phyloP scores from a whole-genome alignment of 2,113 vertebrate genomes.

The Emydura subglobosa region DNA sequence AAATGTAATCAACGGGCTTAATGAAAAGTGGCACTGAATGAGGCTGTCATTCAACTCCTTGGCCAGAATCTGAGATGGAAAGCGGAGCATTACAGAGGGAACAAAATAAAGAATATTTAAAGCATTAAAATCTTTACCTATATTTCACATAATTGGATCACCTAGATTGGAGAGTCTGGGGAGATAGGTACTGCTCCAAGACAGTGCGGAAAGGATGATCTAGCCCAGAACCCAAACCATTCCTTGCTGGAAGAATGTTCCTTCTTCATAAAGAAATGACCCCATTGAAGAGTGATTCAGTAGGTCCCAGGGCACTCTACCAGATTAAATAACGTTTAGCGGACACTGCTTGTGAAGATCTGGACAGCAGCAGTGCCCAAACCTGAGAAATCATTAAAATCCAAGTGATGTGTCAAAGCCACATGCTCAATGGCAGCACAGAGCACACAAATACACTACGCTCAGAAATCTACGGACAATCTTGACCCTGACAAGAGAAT shows the following conservation, averaged over 20 bases:
- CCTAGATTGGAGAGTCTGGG: neutral
- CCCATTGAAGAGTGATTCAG: rapidly evolving
- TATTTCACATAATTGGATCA: neutral
- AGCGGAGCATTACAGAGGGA: neutral
- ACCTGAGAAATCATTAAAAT: neutral
- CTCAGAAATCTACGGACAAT: neutral
- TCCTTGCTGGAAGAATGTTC: rapidly evolving
- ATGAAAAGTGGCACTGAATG: neutral
- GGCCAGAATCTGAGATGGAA: neutral
- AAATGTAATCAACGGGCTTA: neutral
- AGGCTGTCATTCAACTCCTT: neutral
- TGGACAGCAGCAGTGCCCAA: rapidly evolving
- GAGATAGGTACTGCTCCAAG: neutral
- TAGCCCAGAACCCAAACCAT: neutral
- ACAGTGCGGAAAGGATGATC: neutral
- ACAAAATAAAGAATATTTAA: neutral
- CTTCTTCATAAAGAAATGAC: neutral
- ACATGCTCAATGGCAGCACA: neutral
- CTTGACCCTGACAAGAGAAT: neutral
- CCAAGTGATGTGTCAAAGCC: neutral
- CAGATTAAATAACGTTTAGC: rapidly evolving
- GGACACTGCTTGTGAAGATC: rapidly evolving
- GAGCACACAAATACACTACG: neutral
- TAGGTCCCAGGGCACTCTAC: neutral
- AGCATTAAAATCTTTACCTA: neutral